Conservation (phyloP, 2,113 vertebrate species). For the Ornithorhynchus anatinus region DNA sequence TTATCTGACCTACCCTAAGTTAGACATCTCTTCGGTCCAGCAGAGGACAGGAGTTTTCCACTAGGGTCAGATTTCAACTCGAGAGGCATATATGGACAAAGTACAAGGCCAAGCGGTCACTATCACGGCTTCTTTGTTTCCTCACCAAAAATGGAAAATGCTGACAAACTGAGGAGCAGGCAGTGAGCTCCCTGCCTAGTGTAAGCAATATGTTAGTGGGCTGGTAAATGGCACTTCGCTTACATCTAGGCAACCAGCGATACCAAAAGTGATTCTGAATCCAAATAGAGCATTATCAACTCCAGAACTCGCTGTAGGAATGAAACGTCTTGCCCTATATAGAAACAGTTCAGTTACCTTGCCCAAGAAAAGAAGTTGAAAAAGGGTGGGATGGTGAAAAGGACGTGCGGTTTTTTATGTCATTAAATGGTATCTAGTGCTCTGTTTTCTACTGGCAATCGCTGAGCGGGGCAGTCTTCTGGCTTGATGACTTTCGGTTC, state of each 20-base stretch:
- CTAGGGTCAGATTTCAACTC: slow-evolving; percentile 22
- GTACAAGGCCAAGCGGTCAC: not conserved
- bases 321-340: slow-evolving; percentile 10
- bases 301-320: slow-evolving; percentile 23
- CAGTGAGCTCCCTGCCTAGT: not conserved
- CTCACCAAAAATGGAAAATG: slow-evolving; percentile 17
- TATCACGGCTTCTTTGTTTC: not conserved
- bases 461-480: not conserved
- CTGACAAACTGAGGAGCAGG: slow-evolving; percentile 7
- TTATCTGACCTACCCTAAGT: slow-evolving; percentile 16
- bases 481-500: slow-evolving; percentile 21
- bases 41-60: slow-evolving; percentile 29
- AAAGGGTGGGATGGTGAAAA: slow-evolving; percentile 1
- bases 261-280: slow-evolving; percentile 9
- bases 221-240: slow-evolving; percentile 27
- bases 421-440: not conserved
- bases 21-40: slow-evolving; percentile 9
- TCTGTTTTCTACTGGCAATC: not conserved
- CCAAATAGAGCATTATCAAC: slow-evolving; percentile 28
- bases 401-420: no score
- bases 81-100: not conserved
- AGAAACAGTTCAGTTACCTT: slow-evolving; percentile 10
- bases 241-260: slow-evolving; percentile 19
- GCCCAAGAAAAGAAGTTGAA: not conserved
- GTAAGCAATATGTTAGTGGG: not conserved